These are phyloP conservation scores for Lycopodina hypogea DNA, from an alignment of 37 sponge, comb jelly and placozoan species.

Conservation along the genomic window DNA sequence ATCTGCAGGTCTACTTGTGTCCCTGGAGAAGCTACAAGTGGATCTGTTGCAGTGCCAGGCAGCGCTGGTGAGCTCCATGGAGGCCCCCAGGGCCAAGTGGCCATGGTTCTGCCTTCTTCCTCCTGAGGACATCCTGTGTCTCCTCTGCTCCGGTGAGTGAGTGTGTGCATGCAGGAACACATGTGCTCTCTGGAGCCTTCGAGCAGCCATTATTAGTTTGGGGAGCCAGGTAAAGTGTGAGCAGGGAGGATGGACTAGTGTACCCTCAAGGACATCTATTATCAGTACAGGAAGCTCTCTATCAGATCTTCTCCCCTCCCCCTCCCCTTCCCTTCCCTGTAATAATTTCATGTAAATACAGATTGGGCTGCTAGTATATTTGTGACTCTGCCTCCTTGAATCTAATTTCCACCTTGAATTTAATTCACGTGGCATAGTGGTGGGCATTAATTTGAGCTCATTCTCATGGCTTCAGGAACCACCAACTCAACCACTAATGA, in stretches of 20 bases:
- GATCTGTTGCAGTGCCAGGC: slow-evolving; percentile 50
- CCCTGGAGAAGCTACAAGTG: slow-evolving; percentile 69
- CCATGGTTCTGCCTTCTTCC: slow-evolving; percentile 80
- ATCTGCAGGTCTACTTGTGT: not conserved
- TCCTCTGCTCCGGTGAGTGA: slow-evolving; percentile 65
- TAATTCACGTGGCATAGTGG: no score
- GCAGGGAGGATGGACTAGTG: not conserved
- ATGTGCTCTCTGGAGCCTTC: not conserved
- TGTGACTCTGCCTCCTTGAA: no score
- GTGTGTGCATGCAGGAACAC: not conserved
- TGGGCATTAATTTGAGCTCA: no score
- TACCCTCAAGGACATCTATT: no score
- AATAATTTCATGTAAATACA: no score
- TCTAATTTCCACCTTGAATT: no score
- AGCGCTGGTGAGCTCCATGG: slow-evolving; percentile 54
- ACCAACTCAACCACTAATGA: not conserved
- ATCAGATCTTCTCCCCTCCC: no score
- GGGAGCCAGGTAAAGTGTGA: not conserved
- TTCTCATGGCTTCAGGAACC: no score
- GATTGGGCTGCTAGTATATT: no score
- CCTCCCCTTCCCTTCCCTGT: no score
- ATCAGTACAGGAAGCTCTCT: no score
- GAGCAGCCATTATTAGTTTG: not conserved
- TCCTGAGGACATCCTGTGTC: slow-evolving; percentile 68
- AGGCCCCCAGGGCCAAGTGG: slow-evolving; percentile 40